These are phyloP conservation scores for Capitulum mitella DNA, from an alignment of 2,888 invertebrate genomes.

Conservation along the genomic window DNA sequence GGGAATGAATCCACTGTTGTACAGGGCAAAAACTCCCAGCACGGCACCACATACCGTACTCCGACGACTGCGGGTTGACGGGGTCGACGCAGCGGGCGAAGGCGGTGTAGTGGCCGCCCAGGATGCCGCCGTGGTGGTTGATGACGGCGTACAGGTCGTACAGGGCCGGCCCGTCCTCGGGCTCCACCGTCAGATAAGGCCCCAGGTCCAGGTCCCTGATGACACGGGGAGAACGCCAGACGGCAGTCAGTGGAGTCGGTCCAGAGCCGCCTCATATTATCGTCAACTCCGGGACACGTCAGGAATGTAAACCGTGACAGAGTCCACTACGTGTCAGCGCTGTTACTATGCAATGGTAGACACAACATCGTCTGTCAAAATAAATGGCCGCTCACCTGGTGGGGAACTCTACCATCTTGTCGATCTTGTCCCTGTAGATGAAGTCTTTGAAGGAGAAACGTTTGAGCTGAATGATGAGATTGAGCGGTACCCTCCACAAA, in stretches of 20 bases:
- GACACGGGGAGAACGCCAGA: too few species aligned
- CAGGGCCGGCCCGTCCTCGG: conserved; percentile 39
- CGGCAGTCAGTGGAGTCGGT: too few species aligned
- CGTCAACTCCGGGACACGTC: too few species aligned
- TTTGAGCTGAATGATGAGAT: conserved; percentile 44
- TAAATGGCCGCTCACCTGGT: conserved; percentile 39
- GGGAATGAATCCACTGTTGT: too few species aligned
- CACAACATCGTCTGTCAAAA: too few species aligned
- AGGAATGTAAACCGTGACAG: too few species aligned
- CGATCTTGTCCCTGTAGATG: conserved; percentile 39
- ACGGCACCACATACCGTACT: conserved; percentile 43
- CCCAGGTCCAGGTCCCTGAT: conserved; percentile 45
- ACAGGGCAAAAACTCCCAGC: too few species aligned
- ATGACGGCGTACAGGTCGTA: conserved; percentile 51
- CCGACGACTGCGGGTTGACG: conserved; percentile 41
- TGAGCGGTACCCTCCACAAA: conserved; percentile 42
- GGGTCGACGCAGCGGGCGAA: conserved; percentile 44
- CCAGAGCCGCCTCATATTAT: too few species aligned
- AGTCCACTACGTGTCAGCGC: too few species aligned
- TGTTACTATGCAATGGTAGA: too few species aligned
- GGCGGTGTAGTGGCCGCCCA: conserved; percentile 50
- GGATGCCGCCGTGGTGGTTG: conserved; percentile 47
- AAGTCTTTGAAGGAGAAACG: conserved; percentile 43
- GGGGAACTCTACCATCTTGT: conserved; percentile 40
- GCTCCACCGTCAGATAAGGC: conserved; percentile 40